Evolutionary conservation across 2,888 invertebrate species (phyloP).

Genomic region (Eupithecia abbreviata): DNA sequence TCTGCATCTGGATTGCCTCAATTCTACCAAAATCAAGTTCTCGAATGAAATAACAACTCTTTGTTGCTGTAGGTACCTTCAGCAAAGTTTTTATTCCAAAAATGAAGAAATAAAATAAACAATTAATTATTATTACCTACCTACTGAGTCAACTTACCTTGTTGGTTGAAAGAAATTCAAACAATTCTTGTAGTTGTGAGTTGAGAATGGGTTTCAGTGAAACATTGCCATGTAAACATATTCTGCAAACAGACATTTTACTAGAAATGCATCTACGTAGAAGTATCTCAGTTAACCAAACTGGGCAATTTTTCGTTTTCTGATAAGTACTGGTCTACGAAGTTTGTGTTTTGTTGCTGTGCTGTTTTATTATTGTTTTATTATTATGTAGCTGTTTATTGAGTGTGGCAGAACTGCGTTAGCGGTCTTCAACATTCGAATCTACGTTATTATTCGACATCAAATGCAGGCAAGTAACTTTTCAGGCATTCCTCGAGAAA

Average conservation of each 20-base stretch:
- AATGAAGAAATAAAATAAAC: too few species aligned
- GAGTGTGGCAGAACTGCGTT: not conserved
- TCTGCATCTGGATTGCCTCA: too few species aligned
- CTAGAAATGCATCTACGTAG: not conserved
- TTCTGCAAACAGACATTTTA: constrained; percentile 29
- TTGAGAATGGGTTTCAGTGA: constrained; percentile 22
- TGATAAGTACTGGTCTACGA: not conserved
- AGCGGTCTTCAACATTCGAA: not conserved
- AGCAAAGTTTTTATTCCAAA: too few species aligned
- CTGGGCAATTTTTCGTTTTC: not conserved
- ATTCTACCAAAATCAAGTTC: not conserved
- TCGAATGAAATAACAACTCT: not conserved
- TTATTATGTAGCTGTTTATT: not conserved
- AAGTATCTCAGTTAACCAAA: not conserved
- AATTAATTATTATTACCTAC: too few species aligned
- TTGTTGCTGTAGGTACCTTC: not conserved
- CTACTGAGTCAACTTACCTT: constrained; percentile 14
- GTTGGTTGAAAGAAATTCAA: constrained; percentile 27
- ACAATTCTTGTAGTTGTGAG: constrained; percentile 18
- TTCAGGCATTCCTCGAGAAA: not conserved
- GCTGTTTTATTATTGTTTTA: not conserved
- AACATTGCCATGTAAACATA: constrained; percentile 28
- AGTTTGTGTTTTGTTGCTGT: not conserved
- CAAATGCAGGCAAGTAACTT: not conserved
- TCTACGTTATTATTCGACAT: not conserved